Base-by-base conservation (phyloP, 1,140 invertebrate species). In the Helicoverpa zea region DNA sequence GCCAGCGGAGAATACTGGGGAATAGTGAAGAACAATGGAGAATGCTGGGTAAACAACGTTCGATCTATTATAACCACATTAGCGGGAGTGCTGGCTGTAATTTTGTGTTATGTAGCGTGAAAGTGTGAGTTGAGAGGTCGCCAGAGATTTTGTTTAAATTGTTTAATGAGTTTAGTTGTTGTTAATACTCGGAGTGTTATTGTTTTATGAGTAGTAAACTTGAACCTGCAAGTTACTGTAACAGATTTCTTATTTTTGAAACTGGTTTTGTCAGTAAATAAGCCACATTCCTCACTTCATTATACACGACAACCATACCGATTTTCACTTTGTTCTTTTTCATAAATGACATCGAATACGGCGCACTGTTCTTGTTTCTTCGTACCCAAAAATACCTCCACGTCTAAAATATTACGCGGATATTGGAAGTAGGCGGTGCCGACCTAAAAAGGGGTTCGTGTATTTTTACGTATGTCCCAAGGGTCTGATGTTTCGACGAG, bases 41-140 rank as follows among this genome's bases (percentile, higher is more conserved):
- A 81, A 82, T 54, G 11, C 80, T 79, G 79, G 83, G 85, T 87
- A 87, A 87, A 87, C 85, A 85, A 82, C 61, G 61, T 77, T 74
- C 61, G 58, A 80, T 82, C 77, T 76, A 73, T 80, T 64, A 77
- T 77, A 77, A 77, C 59, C 43, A 52, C 59, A 76, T 76, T 64
- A 76, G 63, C 74, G 58, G 35, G n/a, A 63, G 58, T 30, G 74
- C 47, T 29, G 11, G 18, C 18, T 51, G 4, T 52, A 30, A 54
- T 54, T 29, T 14, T 64, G 43, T 51, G 73, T 47, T 47, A 49
- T 59, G 16, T 47, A 23, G 18, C 7, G n/a, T 5, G 13, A 29
- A 61, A 3, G 54, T 59, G 70, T 64, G 14, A 64, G n/a, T 16
- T 56, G 54, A 35, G 54, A 35, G 10, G 49, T 52, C 51, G 18